Evolutionary conservation across 2,888 invertebrate genomes (phyloP).

Genomic region (Clistopyga incitator): DNA sequence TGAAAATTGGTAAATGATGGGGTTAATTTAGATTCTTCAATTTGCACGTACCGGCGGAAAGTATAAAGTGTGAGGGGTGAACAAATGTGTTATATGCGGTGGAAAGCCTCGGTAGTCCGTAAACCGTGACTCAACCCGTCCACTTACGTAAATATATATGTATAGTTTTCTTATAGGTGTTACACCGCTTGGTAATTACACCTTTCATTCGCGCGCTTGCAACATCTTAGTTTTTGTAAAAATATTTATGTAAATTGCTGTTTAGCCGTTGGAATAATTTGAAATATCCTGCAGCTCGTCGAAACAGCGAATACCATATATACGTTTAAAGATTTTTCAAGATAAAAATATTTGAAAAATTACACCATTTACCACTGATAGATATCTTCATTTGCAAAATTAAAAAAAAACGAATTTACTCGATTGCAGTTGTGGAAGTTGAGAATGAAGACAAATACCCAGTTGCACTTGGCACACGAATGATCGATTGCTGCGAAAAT

Average conservation of each 20-base stretch:
- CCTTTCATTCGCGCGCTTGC: slow-evolving; percentile 42
- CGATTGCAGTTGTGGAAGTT: slow-evolving; percentile 69
- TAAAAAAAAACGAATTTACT: slow-evolving; percentile 29
- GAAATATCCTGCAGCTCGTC: slow-evolving; percentile 14
- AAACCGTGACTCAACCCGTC: slow-evolving; percentile 32
- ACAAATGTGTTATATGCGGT: slow-evolving; percentile 6
- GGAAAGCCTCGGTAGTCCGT: slow-evolving; percentile 32
- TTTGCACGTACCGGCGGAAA: background rate
- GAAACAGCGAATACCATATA: slow-evolving; percentile 11
- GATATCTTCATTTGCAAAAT: slow-evolving; percentile 13
- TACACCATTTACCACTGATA: background rate
- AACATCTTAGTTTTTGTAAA: slow-evolving; percentile 22
- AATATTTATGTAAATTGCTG: slow-evolving; percentile 8
- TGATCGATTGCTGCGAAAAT: slow-evolving; percentile 71
- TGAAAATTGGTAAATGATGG: background rate
- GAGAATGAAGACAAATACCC: slow-evolving; percentile 65
- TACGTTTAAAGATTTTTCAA: background rate
- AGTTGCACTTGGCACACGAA: slow-evolving; percentile 59
- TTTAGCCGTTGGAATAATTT: background rate
- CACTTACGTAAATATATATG: slow-evolving; percentile 19
- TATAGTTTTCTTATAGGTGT: slow-evolving; percentile 39
- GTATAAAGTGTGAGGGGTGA: background rate
- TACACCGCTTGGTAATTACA: slow-evolving; percentile 48
- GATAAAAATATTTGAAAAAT: background rate
- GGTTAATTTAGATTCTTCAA: background rate